Percentiles rank a stretch among this genome's conserved stretches.
phyloP scores from a whole-genome alignment of 1,140 invertebrate species.

The Brachionus rubens region DNA sequence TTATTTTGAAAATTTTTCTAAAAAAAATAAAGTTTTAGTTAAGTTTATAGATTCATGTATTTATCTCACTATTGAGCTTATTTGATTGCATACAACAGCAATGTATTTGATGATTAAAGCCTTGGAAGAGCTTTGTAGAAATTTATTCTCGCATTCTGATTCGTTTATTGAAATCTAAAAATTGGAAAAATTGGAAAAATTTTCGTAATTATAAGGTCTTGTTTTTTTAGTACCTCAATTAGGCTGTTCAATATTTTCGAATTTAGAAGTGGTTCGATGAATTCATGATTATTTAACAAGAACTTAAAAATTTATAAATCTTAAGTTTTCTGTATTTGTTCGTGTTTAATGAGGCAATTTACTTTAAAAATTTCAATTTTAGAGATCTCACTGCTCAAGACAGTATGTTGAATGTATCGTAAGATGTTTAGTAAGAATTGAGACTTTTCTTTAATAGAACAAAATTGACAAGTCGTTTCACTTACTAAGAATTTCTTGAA shows the following conservation, averaged over 20 bases:
- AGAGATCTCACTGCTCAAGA: not conserved
- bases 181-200: no score
- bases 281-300: conserved; percentile 32
- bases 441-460: conserved; percentile 22
- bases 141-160: conserved; percentile 14
- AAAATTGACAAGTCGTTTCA: not conserved
- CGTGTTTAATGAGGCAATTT: not conserved
- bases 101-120: conserved; percentile 37
- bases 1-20: not conserved
- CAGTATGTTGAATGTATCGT: conserved; percentile 18
- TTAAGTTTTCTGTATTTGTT: no score
- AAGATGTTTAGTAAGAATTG: conserved; percentile 39
- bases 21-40: not conserved
- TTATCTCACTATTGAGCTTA: not conserved
- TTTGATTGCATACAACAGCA: conserved; percentile 22
- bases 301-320: conserved; percentile 9
- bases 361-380: conserved; percentile 34
- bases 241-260: conserved; percentile 24
- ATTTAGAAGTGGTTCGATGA: conserved; percentile 3
- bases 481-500: not conserved
- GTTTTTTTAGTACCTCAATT: not conserved
- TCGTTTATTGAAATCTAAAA: conserved; percentile 26
- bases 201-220: not conserved
- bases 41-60: not conserved
- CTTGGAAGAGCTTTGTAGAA: not conserved